A percentile compares a stretch with the other conserved stretches of the same genome.
Conservation (phyloP, 2,888 invertebrate genomes). For the Ptilodon capucinus region DNA sequence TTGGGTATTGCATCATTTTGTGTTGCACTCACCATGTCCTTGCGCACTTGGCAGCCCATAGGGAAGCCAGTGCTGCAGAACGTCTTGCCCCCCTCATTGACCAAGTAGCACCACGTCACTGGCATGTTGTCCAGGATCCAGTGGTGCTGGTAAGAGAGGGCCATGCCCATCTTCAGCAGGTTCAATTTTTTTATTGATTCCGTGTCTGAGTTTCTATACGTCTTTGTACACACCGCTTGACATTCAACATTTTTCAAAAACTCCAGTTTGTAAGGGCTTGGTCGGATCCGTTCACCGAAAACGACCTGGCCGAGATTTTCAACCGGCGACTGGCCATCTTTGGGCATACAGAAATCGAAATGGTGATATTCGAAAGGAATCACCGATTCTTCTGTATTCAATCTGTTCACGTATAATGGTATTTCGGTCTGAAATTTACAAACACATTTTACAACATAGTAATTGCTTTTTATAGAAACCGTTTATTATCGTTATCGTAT, state of each 20-base stretch:
- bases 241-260: conserved; percentile 89
- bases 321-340: conserved; percentile 92
- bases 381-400: conserved; percentile 98
- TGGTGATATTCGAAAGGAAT: conserved; percentile 99
- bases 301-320: conserved; percentile 99
- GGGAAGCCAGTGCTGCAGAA: conserved; percentile 98
- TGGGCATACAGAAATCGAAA: conserved; percentile 96
- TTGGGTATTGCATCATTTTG: too few species aligned
- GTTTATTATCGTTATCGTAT: conserved; percentile 12
- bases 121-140: conserved; percentile 99
- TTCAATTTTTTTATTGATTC: conserved; percentile 88
- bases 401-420: conserved; percentile 95
- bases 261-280: conserved; percentile 94
- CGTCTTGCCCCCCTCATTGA: conserved; percentile 85
- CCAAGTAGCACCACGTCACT: conserved; percentile 97
- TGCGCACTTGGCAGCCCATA: conserved; percentile 95
- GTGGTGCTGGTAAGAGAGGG: conserved; percentile 98
- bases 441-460: neutral
- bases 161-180: conserved; percentile 94
- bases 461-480: conserved; percentile 6
- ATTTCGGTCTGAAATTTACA: conserved; percentile 90
- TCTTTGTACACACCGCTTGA: conserved; percentile 84
- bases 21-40: conserved; percentile 74
- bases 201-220: conserved; percentile 85
- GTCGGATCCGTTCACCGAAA: conserved; percentile 98